Evolutionary conservation across 2,797 vertebrate species (phyloP), one percentile per base, ranked within the genome.

Genomic region (Pygocentrus nattereri): DNA sequence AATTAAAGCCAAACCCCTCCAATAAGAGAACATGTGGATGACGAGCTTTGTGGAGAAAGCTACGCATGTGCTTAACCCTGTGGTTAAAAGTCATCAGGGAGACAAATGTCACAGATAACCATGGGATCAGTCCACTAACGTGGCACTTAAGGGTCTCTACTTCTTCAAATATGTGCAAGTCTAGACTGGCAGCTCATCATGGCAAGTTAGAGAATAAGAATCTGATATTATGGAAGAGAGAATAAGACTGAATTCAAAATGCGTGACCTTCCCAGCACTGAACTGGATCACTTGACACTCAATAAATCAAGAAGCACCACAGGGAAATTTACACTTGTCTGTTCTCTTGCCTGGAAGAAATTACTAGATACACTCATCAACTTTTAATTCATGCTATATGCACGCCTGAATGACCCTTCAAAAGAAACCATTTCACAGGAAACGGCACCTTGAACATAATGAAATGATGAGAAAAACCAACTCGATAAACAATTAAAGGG

Each of bases 31-130:
- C 50, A 82, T 30, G 34, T 23, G 8, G 23, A 41, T 13, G n/a
- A 67, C 21, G 31, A 19, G 30, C 77, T 83, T 87, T 71, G 86
- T 38, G 13, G 16, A 34, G 21, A 67, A 44, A 44, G 18, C 16
- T 47, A 58, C 50, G 64, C 21, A 59, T 68, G 19, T 58, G 82
- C 27, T 82, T 80, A 62, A 69, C 72, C 41, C 0, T 30, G 74
- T 34, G 78, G 82, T 86, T 85, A 86, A 76, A 64, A 80, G 83
- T 89, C 87, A 88, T 87, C 81, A 84, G 86, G 81, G 84, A 78
- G 82, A 79, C 64, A 61, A 74, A 82, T 82, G 78, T 79, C 58
- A 82, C 49, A 74, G 68, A 75, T 8, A 56, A 18, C 34, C 34
- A 27, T 67, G 79, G 62, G 76, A 87, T 70, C 59, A 0, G 1